Evolutionary conservation across 2,113 vertebrate species (phyloP).

Genomic region (Semnornis frantzii): DNA sequence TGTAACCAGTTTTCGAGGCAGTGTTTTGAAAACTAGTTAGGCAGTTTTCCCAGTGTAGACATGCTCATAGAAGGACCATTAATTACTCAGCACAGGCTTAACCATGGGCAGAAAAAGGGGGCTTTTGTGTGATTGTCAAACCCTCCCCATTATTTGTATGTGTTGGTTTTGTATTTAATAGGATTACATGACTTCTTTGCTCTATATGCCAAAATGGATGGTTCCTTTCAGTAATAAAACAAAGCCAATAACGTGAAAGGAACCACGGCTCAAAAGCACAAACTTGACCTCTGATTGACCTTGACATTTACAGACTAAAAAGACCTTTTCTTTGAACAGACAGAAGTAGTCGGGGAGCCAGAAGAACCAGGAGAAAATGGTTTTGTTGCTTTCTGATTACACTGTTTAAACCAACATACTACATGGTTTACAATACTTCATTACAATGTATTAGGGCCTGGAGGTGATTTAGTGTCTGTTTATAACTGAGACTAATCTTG

Average conservation of each 20-base stretch:
- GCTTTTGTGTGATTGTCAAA: conserved; percentile 55
- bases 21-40: conserved; percentile 44
- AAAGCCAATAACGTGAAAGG: conserved; percentile 72
- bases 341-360: conserved; percentile 65
- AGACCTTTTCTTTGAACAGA: conserved; percentile 66
- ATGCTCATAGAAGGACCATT: conserved; percentile 27
- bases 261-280: conserved; percentile 66
- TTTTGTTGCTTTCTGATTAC: conserved; percentile 75
- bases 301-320: conserved; percentile 66
- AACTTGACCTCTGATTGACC: conserved; percentile 75
- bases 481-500: conserved; percentile 70
- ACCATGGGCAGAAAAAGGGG: conserved; percentile 31
- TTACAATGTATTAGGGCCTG: conserved; percentile 70
- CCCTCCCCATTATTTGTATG: conserved; percentile 71
- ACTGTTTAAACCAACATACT: conserved; percentile 79
- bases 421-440: conserved; percentile 80
- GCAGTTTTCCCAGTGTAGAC: conserved; percentile 44
- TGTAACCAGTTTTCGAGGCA: background rate
- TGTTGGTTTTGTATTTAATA: conserved; percentile 71
- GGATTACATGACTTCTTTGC: conserved; percentile 73
- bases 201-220: conserved; percentile 71
- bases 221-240: conserved; percentile 78
- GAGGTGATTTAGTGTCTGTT: conserved; percentile 77
- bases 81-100: conserved; percentile 47
- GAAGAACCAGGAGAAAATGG: conserved; percentile 61